Evolutionary conservation across 2,797 vertebrate genomes (phyloP), one percentile per base, ranked within the genome.

Genomic region (Phaenicophaeus curvirostris): DNA sequence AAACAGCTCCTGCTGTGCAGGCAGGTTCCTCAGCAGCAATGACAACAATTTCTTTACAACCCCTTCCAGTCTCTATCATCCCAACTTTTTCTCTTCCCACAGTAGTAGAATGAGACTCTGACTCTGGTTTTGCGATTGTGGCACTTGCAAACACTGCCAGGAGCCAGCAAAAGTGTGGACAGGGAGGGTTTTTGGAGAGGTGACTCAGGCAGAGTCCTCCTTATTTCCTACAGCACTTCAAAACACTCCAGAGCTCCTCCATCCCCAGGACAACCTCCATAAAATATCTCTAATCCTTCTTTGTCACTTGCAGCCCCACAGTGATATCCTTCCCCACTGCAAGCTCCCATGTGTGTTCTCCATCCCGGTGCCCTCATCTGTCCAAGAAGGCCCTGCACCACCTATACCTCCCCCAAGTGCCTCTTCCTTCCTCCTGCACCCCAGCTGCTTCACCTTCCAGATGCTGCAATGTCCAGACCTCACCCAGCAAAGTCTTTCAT

Each of bases 341-440:
- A 57, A 55, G 11, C 13, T 95, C 5, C 31, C 2, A 0, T 6
- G 5, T 0, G 0, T 8, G 14, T 71, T 4, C 11, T 82, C 41
- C 33, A 58, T 15, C 10, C 4, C 4, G 0, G 17, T 6, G 5
- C 7, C 25, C 18, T 57, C 0, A 0, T 11, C 25, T 2, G 1
- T 13, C 6, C 0, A 0, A 33, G 28, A 63, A 18, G 6, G 61
- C 14, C 18, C 7, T 1, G 0, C 1, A 3, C 27, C 19, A 15
- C 17, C 23, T 3, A 1, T 0, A 0, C 8, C 8, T 39, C 8
- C 4, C 19, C 21, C 44, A 16, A 21, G 30, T 1, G 2, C 3
- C 9, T 4, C 11, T 21, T 68, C 9, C 10, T 5, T 68, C 9
- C 10, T 5, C 4, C 14, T 8, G 5, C 13, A 48, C 13, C 35